A percentile compares a stretch with the other conserved stretches of the same genome.
Evolutionary conservation across 2,888 invertebrate genomes (phyloP).

Genomic region (Coleophora flavipennella): DNA sequence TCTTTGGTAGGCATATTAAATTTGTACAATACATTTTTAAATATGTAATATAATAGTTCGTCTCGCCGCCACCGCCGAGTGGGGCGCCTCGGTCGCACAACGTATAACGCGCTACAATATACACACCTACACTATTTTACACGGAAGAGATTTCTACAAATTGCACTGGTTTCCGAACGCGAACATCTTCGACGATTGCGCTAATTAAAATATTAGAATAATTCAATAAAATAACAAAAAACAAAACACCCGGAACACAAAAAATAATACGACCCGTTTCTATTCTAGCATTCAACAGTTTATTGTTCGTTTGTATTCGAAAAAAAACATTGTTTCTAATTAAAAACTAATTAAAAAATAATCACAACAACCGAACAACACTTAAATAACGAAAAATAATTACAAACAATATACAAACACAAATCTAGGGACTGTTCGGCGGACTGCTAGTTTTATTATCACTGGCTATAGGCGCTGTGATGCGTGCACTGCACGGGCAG

Average conservation of each 20-base stretch:
- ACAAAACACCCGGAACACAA: constrained; percentile 64
- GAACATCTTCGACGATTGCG: constrained; percentile 63
- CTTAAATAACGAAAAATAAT: constrained; percentile 68
- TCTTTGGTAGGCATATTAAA: constrained; percentile 73
- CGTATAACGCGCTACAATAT: constrained; percentile 61
- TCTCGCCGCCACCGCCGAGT: constrained; percentile 45
- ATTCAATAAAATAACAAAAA: constrained; percentile 66
- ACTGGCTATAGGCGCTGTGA: constrained; percentile 24
- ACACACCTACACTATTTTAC: constrained; percentile 68
- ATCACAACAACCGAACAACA: constrained; percentile 74
- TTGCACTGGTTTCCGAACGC: constrained; percentile 72
- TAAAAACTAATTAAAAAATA: constrained; percentile 59
- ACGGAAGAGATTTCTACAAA: constrained; percentile 72
- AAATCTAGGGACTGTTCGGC: constrained; percentile 63
- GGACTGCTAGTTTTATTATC: constrained; percentile 44
- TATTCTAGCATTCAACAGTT: constrained; percentile 68
- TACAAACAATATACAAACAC: constrained; percentile 71
- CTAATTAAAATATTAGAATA: constrained; percentile 61
- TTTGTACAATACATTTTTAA: constrained; percentile 54
- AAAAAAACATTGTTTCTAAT: constrained; percentile 55
- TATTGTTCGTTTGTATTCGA: constrained; percentile 57
- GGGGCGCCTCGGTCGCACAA: constrained; percentile 47
- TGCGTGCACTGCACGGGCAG: constrained; percentile 12
- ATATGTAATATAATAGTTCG: constrained; percentile 53
- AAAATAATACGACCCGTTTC: constrained; percentile 72